Base-by-base conservation (phyloP, 2,888 invertebrate genomes). In the Clepsis dumicolana region DNA sequence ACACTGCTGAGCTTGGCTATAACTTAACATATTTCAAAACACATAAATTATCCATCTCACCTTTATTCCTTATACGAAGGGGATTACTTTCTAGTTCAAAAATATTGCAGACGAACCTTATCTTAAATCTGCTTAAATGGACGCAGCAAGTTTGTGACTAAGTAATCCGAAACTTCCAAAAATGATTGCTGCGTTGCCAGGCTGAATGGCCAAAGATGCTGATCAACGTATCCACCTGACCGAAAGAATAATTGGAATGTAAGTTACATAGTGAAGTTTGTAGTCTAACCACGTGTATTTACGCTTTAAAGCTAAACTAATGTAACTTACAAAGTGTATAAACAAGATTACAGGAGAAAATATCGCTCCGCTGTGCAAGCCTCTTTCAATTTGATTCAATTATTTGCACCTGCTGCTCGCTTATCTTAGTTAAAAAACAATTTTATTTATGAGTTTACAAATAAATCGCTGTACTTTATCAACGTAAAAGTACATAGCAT, bases 381-480 rank as follows among this genome's bases (percentile, higher is more conserved):
- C 57, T 50, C 53, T 38, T 60, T 29, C 52, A 53, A 65, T 65
- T 60, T 65, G 60, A 65, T 65, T 41, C 27, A 41, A 65, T 61
- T 60, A 60, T 5, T 18, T 41, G 41, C 59, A 60, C 52, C 60
- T 56, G 60, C 18, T 56, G 44, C 48, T 21, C 56, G 54, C 32
- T n/a, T 48, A 48, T 14, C 38, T 53, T 14, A 53, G 18, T 38
- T 64, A 14, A 64, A 48, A n/a, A 64, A 32, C 16, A 3, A 10
- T 32, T 57, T 48, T 48, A 48, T 64, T 48, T 64, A 48, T 64
- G 14, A 24, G 16, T 7, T 18, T 41, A 16, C 24, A 25, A 18
- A 63, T 53, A 52, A n/a, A 24, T 44, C 38, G 14, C 21, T n/a
- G 16, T 38, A 32, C 1, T 12, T 21, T 24, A 29, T 18, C 38